These are phyloP conservation scores for Drosophila parabipectinata DNA, from an alignment of 1,140 invertebrate genomes.

Conservation along the genomic window DNA sequence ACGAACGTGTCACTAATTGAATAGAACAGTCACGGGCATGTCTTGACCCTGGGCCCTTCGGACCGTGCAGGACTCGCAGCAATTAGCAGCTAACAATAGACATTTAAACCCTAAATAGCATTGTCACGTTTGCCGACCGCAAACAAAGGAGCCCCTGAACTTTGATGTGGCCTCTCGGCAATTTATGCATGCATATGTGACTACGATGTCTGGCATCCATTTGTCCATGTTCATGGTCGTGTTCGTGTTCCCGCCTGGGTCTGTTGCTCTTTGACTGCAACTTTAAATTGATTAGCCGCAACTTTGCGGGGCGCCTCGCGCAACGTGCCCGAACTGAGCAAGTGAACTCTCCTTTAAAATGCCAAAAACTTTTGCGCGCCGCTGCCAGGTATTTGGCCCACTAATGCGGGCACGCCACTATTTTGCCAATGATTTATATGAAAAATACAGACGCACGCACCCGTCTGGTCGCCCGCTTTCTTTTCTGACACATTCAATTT, in stretches of 20 bases:
- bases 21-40: slow-evolving; percentile 40
- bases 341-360: slow-evolving; percentile 72
- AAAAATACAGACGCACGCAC: slow-evolving; percentile 47
- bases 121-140: slow-evolving; percentile 45
- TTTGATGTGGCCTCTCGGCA: slow-evolving; percentile 49
- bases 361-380: slow-evolving; percentile 43
- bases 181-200: slow-evolving; percentile 68
- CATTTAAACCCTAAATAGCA: slow-evolving; percentile 40
- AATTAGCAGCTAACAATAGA: slow-evolving; percentile 65
- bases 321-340: slow-evolving; percentile 58
- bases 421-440: slow-evolving; percentile 70
- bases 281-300: slow-evolving; percentile 68
- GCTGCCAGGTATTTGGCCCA: slow-evolving; percentile 48
- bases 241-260: slow-evolving; percentile 1
- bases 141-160: slow-evolving; percentile 46
- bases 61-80: slow-evolving; percentile 34
- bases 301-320: slow-evolving; percentile 30
- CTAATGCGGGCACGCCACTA: slow-evolving; percentile 71
- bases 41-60: slow-evolving; percentile 43
- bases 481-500: slow-evolving; percentile 72
- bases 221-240: slow-evolving; percentile 6
- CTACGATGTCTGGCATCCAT: slow-evolving; percentile 32
- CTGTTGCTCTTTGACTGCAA: slow-evolving; percentile 55
- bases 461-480: slow-evolving; percentile 41
- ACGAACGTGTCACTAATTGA: slow-evolving; percentile 63